Evolutionary conservation across 2,797 vertebrate genomes (phyloP).

Genomic region (Cryptoprocta ferox): DNA sequence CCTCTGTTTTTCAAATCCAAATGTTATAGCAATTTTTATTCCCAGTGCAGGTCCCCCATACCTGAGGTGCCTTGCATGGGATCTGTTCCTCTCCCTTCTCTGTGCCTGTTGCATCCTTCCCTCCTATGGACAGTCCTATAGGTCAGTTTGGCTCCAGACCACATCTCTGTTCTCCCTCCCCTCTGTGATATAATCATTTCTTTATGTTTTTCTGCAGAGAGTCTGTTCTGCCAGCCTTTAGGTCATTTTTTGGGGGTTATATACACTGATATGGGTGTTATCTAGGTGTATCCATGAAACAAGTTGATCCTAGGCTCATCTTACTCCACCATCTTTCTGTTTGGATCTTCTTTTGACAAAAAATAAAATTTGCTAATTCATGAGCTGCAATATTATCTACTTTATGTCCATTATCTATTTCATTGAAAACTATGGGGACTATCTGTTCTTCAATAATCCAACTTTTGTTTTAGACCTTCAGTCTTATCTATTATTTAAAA

Average conservation of each 20-base stretch:
- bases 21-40: not conserved
- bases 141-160: not conserved
- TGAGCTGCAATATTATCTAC: not conserved
- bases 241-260: not conserved
- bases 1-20: not conserved
- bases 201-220: not conserved
- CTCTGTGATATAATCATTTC: not conserved
- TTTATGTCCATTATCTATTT: not conserved
- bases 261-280: not conserved
- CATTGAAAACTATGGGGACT: not conserved
- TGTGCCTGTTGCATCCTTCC: not conserved
- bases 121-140: not conserved
- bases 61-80: not conserved
- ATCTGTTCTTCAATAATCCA: not conserved
- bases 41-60: not conserved
- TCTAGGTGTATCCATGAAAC: not conserved
- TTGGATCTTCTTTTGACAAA: not conserved
- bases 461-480: not conserved
- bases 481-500: not conserved
- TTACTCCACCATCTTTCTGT: not conserved
- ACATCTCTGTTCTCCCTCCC: not conserved
- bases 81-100: not conserved
- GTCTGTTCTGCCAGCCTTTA: not conserved
- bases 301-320: not conserved
- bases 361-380: not conserved